Percentiles rank a stretch among this genome's conserved stretches.
Evolutionary conservation across 2,797 vertebrate genomes (phyloP).

Genomic region (Crypturellus tataupa): DNA sequence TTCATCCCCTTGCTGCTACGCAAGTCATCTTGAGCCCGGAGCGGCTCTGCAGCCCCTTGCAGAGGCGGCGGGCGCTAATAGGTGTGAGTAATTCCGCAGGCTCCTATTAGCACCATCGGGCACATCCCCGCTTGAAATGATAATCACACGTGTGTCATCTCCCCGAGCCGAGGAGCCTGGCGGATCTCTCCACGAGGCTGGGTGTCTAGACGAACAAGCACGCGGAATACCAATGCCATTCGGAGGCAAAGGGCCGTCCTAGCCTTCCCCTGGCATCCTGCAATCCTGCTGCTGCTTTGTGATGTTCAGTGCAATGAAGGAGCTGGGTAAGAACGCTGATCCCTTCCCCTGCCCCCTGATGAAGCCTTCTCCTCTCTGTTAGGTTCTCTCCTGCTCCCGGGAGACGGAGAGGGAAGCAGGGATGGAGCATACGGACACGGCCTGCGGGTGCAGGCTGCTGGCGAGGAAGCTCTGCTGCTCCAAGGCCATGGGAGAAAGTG

Average conservation of each 20-base stretch:
- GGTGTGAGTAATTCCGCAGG: not conserved
- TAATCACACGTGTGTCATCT: constrained; percentile 71
- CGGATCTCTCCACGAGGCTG: constrained; percentile 63
- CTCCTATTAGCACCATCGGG: constrained; percentile 19
- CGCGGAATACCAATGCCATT: constrained; percentile 75
- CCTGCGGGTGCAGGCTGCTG: too few relatives aligned
- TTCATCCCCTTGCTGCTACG: not conserved
- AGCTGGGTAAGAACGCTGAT: not conserved
- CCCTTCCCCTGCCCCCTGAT: not conserved
- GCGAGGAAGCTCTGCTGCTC: not conserved
- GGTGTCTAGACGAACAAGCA: constrained; percentile 76
- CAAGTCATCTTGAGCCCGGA: not conserved
- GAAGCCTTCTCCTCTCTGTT: not conserved
- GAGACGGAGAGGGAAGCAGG: not conserved
- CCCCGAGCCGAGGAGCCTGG: constrained; percentile 46
- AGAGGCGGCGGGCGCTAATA: not conserved
- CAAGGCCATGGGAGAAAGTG: not conserved
- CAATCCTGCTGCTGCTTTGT: fast-evolving
- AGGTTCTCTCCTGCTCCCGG: not conserved
- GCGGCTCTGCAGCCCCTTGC: not conserved
- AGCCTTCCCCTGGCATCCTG: not conserved
- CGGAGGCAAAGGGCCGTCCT: not conserved
- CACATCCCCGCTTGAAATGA: constrained; percentile 57
- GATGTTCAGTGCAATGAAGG: not conserved
- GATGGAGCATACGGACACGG: not conserved